phyloP scores from a whole-genome alignment of 2,113 vertebrate genomes.

The Hippocampus zosterae region DNA sequence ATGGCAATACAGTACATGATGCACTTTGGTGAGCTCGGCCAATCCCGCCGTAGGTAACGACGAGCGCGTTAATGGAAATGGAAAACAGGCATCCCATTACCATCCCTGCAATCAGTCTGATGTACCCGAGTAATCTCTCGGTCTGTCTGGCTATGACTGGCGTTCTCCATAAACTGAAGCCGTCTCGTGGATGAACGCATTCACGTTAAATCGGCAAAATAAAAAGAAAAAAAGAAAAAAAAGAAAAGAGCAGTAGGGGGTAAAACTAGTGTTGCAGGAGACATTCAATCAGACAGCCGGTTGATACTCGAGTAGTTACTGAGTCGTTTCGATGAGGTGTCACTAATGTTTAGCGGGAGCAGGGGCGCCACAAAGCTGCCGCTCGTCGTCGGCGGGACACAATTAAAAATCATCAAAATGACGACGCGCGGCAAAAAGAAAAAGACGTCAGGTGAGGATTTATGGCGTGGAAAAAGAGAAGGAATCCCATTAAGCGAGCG shows the following conservation, averaged over 20 bases:
- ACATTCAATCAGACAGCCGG: slow-evolving; percentile 65
- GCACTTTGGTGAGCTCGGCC: not conserved
- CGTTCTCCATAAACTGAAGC: slow-evolving; percentile 54
- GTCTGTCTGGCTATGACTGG: slow-evolving; percentile 16
- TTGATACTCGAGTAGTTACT: slow-evolving; percentile 70
- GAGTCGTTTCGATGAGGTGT: slow-evolving; percentile 73
- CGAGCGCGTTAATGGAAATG: slow-evolving; percentile 9
- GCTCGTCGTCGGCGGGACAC: slow-evolving; percentile 57
- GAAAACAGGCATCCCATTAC: slow-evolving; percentile 20
- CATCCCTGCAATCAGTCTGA: slow-evolving; percentile 36
- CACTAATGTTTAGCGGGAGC: slow-evolving; percentile 67
- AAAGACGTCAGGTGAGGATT: slow-evolving; percentile 21
- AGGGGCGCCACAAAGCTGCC: slow-evolving; percentile 55
- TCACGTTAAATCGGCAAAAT: slow-evolving; percentile 64
- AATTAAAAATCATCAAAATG: slow-evolving; percentile 59
- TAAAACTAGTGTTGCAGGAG: slow-evolving; percentile 65
- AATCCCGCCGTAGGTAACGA: not conserved
- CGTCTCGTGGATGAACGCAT: slow-evolving; percentile 67
- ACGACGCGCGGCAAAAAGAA: slow-evolving; percentile 8
- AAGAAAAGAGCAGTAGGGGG: slow-evolving; percentile 4
- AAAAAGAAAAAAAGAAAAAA: slow-evolving; percentile 18
- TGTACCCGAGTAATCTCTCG: slow-evolving; percentile 27
- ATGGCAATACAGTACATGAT: not conserved
- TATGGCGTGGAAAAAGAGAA: slow-evolving; percentile 18
- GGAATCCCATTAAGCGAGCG: slow-evolving; percentile 20